A percentile compares a stretch with the other conserved stretches of the same genome.
Conservation (phyloP, 2,888 invertebrate species). For the Kuschelorhynchus macadamiae region DNA sequence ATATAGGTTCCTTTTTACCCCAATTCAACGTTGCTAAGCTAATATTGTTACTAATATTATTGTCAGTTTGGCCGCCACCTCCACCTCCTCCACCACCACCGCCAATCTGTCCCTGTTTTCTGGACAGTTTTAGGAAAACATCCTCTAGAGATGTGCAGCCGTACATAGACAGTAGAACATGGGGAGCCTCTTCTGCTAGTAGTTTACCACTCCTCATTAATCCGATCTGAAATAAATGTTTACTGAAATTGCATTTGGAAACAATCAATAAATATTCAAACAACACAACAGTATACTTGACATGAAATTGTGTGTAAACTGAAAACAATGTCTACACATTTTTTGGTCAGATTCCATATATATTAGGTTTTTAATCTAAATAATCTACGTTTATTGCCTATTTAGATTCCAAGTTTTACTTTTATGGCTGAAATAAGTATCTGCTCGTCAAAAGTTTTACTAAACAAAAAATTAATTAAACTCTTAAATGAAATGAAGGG, state of each 20-base stretch:
- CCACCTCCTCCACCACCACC: conserved; percentile 56
- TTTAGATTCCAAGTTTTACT: too few relatives aligned
- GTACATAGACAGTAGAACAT: conserved; percentile 86
- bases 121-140: conserved; percentile 91
- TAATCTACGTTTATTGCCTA: too few relatives aligned
- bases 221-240: conserved; percentile 85
- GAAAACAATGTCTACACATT: too few relatives aligned
- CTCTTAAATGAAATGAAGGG: too few relatives aligned
- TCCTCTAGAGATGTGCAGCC: conserved; percentile 89
- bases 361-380: not conserved
- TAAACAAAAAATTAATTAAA: too few relatives aligned
- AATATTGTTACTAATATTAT: conserved; percentile 72
- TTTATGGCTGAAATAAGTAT: too few relatives aligned
- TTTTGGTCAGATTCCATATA: not conserved
- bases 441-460: too few relatives aligned
- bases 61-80: conserved; percentile 48
- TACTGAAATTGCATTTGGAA: too few relatives aligned
- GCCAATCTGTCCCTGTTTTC: conserved; percentile 79
- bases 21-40: conserved; percentile 86
- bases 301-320: too few relatives aligned
- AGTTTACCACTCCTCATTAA: conserved; percentile 93
- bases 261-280: too few relatives aligned
- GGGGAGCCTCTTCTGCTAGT: conserved; percentile 92
- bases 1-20: conserved; percentile 86
- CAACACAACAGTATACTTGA: too few relatives aligned